A percentile compares a stretch with the other conserved stretches of the same genome.
These are phyloP conservation scores for Gymnosoma rotundatum DNA, from an alignment of 2,888 invertebrate species.

Conservation along the genomic window DNA sequence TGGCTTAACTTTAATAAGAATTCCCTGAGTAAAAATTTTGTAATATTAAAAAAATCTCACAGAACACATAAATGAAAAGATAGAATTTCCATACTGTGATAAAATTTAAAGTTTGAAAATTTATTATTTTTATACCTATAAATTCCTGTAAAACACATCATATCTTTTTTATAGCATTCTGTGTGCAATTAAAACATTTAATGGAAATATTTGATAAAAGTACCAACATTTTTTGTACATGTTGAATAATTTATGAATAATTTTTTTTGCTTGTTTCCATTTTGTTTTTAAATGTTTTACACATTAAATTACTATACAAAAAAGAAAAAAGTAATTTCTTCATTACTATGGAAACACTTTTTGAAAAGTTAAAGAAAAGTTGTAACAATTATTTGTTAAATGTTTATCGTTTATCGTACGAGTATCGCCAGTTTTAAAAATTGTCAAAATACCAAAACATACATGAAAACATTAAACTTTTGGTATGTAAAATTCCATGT, in stretches of 20 bases:
- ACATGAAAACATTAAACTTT: conserved; percentile 52
- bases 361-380: neutral
- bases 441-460: conserved; percentile 55
- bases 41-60: no score
- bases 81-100: no score
- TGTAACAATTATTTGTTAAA: conserved; percentile 52
- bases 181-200: no score
- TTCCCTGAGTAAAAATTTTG: no score
- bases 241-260: neutral
- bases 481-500: conserved; percentile 45
- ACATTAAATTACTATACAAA: neutral
- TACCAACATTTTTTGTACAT: no score
- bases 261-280: neutral
- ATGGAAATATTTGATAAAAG: no score
- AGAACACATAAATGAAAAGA: no score
- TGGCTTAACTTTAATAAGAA: no score
- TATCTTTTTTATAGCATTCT: no score
- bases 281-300: neutral
- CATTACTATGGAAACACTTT: conserved; percentile 1
- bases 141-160: no score
- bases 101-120: no score
- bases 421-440: conserved; percentile 37
- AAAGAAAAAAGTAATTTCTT: neutral
- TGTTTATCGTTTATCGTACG: conserved; percentile 40
- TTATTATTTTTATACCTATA: no score